A percentile compares a stretch with the other conserved stretches of the same genome.
These are phyloP conservation scores for Ornithoptera priamus DNA, from an alignment of 2,888 invertebrate genomes.

Conservation along the genomic window DNA sequence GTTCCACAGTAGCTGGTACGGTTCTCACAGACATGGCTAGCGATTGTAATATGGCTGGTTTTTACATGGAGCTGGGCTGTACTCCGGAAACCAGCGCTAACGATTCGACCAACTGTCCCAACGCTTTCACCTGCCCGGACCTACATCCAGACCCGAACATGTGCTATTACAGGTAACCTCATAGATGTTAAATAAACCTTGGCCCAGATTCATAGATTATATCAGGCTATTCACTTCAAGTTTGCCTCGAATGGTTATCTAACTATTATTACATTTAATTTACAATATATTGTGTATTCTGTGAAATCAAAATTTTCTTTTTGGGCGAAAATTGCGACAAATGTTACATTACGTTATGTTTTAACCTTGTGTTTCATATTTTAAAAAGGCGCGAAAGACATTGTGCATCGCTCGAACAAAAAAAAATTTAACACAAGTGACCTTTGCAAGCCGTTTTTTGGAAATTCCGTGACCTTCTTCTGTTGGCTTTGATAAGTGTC, in stretches of 20 bases:
- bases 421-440: conserved; percentile 17
- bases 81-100: conserved; percentile 44
- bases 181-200: not conserved
- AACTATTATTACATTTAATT: too few species aligned
- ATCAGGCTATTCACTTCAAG: too few species aligned
- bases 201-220: too few species aligned
- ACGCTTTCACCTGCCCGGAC: conserved; percentile 61
- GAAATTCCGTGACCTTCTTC: conserved; percentile 38
- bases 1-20: conserved; percentile 45
- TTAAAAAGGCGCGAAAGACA: conserved; percentile 13
- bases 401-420: conserved; percentile 10
- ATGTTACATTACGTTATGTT: not conserved
- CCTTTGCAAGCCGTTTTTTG: conserved; percentile 32
- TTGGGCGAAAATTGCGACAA: too few species aligned
- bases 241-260: too few species aligned
- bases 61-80: conserved; percentile 69
- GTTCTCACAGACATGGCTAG: conserved; percentile 54
- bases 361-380: conserved; percentile 18
- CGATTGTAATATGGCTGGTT: conserved; percentile 62
- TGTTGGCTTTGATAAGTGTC: conserved; percentile 18
- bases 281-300: too few species aligned
- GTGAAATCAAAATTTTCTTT: too few species aligned
- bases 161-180: conserved; percentile 62
- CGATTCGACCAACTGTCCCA: conserved; percentile 56
- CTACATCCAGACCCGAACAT: conserved; percentile 61